Evolutionary conservation across 1,140 invertebrate genomes (phyloP).

Genomic region (Lepidurus apus): DNA sequence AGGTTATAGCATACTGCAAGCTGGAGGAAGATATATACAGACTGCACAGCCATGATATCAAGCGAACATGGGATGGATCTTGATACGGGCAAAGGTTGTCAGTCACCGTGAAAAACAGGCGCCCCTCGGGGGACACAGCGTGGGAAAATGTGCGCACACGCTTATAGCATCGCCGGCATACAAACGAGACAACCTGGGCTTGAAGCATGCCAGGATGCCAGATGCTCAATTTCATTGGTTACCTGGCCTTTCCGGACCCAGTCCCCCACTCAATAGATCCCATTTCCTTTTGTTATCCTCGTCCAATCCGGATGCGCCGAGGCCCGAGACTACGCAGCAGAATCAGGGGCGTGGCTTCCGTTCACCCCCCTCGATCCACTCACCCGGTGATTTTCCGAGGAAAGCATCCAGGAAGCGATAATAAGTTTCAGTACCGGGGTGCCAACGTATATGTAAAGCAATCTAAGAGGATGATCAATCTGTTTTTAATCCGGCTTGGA

Average conservation of each 20-base stretch:
- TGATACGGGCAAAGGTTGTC: conserved; percentile 18
- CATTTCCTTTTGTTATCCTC: neutral
- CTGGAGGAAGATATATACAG: neutral
- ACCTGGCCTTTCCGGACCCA: conserved; percentile 8
- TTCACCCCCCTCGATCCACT: neutral
- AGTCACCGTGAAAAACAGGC: conserved; percentile 18
- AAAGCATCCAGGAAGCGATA: neutral
- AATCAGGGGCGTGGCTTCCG: neutral
- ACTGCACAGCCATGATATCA: conserved; percentile 13
- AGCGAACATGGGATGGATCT: conserved; percentile 14
- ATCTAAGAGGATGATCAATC: neutral
- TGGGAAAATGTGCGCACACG: conserved; percentile 12
- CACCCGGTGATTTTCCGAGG: neutral
- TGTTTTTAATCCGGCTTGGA: neutral
- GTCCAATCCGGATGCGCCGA: neutral
- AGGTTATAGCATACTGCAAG: neutral
- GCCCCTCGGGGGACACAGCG: conserved; percentile 4
- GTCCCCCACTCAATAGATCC: conserved; percentile 9
- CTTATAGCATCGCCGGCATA: neutral
- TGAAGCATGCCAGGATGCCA: neutral
- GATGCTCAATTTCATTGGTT: conserved; percentile 11
- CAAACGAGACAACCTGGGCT: neutral
- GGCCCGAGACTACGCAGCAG: neutral
- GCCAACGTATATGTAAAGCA: neutral
- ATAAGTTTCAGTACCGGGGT: neutral